Percentiles rank a stretch among this genome's conserved stretches.
Evolutionary conservation across 2,888 invertebrate genomes (phyloP).

Genomic region (Holacanthella duospinosa): DNA sequence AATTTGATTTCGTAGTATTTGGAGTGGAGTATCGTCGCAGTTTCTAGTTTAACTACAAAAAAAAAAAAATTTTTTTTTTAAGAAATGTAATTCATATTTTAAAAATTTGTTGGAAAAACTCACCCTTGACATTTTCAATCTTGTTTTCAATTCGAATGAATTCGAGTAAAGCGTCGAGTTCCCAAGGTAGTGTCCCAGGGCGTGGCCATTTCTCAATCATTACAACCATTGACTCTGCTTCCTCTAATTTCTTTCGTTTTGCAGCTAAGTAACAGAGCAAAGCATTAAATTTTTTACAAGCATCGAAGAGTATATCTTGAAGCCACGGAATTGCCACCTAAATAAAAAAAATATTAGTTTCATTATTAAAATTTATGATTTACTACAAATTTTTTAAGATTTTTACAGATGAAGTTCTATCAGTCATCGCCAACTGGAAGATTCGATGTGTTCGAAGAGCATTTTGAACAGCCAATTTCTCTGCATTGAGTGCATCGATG

Average conservation of each 20-base stretch:
- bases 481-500: constrained; percentile 29
- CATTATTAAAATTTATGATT: background rate
- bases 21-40: constrained; percentile 30
- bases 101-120: background rate
- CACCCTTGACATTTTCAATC: constrained; percentile 31
- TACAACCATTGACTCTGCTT: constrained; percentile 30
- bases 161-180: constrained; percentile 20
- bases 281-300: constrained; percentile 27
- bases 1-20: constrained; percentile 33
- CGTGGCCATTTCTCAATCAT: constrained; percentile 31
- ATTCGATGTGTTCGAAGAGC: constrained; percentile 31
- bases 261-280: constrained; percentile 26
- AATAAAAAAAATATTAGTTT: background rate
- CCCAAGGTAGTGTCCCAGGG: constrained; percentile 33
- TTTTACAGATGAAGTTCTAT: constrained; percentile 20
- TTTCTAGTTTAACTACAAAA: constrained; percentile 32
- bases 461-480: constrained; percentile 32
- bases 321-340: constrained; percentile 31
- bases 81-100: too few species aligned
- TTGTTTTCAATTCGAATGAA: constrained; percentile 27
- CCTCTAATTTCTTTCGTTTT: constrained; percentile 29
- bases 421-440: constrained; percentile 32
- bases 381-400: too few species aligned
- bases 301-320: constrained; percentile 35
- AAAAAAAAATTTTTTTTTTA: too few species aligned